Base-by-base conservation (phyloP, 1,140 invertebrate genomes). In the Trinorchestia longiramus region DNA sequence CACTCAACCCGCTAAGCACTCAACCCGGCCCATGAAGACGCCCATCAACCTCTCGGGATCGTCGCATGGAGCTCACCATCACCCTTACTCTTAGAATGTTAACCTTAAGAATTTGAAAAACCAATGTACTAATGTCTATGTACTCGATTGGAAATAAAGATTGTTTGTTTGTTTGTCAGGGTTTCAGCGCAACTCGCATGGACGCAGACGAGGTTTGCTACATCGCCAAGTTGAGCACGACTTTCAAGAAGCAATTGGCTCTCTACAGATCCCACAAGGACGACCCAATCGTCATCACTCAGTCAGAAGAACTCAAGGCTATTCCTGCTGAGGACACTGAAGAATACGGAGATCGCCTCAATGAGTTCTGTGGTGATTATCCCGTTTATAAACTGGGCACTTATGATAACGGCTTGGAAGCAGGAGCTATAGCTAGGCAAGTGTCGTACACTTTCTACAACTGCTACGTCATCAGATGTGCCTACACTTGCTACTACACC, bases 151-250 rank as follows among this genome's bases (percentile, higher is more conserved):
- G n/a, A n/a, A n/a, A n/a, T n/a, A n/a, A 77, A 77, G 36, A 77
- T 77, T 15, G 11, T 15, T 3, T 44, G 43, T 15, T 41, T n/a
- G n/a, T 43, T 91, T 91, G 41, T 3, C 88, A 91, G 88, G 88
- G 88, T 42, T 91, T 91, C 88, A 91, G 88, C 43, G 88, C 88
- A 42, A 91, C 88, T 91, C 88, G 88, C 88, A 91, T 91, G 41
- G 88, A 91, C 88, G 41, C 88, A 11, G 88, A 91, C 41, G 88
- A 91, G 43, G 88, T 44, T 91, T 91, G 88, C 88, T 91, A 91
- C 88, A 91, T 91, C 41, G 43, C 41, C 88, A 91, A 91, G 43
- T 42, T 91, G 88, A 43, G 43, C 43, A 91, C 88, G 43, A 91
- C 88, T 3, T 91, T 43, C 88, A 91, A 91, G 0, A 91, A 91